Evolutionary conservation across 2,113 vertebrate genomes (phyloP), one percentile per base, ranked within the genome.

Genomic region (Ascaphus truei): DNA sequence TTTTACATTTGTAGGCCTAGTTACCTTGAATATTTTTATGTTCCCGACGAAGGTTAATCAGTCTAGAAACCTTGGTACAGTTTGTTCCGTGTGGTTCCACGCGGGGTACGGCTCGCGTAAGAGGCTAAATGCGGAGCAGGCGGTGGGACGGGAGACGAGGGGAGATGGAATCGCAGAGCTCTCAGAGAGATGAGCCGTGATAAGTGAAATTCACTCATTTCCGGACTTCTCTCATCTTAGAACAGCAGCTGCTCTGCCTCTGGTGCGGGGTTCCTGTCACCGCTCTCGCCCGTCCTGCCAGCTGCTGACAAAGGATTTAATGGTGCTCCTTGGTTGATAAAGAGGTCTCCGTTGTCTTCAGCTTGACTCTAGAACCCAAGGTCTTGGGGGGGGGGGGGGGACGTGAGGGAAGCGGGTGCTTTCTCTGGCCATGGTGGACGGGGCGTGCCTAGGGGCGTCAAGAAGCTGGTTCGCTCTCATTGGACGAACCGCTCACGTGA

Each of bases 221-320:
- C 58, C 37, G 25, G 58, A 60, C 15, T 10, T 31, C 52, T 34
- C 52, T 56, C 52, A 56, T 56, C 52, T 56, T 11, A 20, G 18
- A 20, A 23, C 20, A n/a, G 53, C 41, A 37, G 53, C 30, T 50
- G 55, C 16, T 59, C 63, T 15, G 34, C 36, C 25, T 27, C 25
- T n/a, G 34, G 41, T 13, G 22, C 18, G 53, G 15, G 15, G 30
- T 18, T 33, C 37, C 34, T 45, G 51, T 41, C 63, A 51, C 61
- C 3, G 36, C 37, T 55, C 27, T 9, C 48, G 52, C 65, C 65
- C 26, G 55, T 55, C 27, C 15, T 58, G 52, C 65, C 65, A 36
- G 55, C 65, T 58, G 65, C 65, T 50, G 53, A 58, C 53, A 48
- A 34, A 36, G 41, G 20, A 48, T 50, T 68, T 47, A 22, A 33